These are phyloP conservation scores for Emesis russula DNA, from an alignment of 2,888 invertebrate species.

Conservation along the genomic window DNA sequence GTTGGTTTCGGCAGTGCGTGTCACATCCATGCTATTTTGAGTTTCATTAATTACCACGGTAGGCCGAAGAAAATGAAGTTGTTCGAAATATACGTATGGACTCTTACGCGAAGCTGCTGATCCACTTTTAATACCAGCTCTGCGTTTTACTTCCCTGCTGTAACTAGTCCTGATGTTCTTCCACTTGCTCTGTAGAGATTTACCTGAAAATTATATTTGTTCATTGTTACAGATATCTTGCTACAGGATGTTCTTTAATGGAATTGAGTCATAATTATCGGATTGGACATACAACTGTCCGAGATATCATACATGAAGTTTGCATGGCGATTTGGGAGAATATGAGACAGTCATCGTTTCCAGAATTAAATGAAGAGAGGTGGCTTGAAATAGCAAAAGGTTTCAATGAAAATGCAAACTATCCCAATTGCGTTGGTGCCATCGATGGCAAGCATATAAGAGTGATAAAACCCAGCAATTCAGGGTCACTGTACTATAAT, in stretches of 20 bases:
- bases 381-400: slow-evolving; percentile 85
- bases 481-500: background rate
- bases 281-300: slow-evolving; percentile 86
- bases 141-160: slow-evolving; percentile 77
- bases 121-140: slow-evolving; percentile 86
- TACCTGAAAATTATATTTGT: too few species aligned
- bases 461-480: background rate
- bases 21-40: slow-evolving; percentile 85
- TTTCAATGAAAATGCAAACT: slow-evolving; percentile 48
- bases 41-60: slow-evolving; percentile 79
- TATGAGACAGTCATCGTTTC: slow-evolving; percentile 71
- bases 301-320: slow-evolving; percentile 86
- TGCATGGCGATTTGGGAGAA: slow-evolving; percentile 84
- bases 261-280: slow-evolving; percentile 84
- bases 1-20: slow-evolving; percentile 85
- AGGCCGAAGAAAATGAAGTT: slow-evolving; percentile 88
- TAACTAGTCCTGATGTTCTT: slow-evolving; percentile 87
- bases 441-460: background rate
- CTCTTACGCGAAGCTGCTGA: slow-evolving; percentile 86
- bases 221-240: slow-evolving; percentile 82
- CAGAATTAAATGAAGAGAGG: slow-evolving; percentile 83
- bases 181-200: slow-evolving; percentile 17
- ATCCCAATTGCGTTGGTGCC: background rate
- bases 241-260: slow-evolving; percentile 86
- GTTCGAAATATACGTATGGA: slow-evolving; percentile 86